phyloP scores from a whole-genome alignment of 2,797 vertebrate genomes.

The Aplochiton taeniatus region DNA sequence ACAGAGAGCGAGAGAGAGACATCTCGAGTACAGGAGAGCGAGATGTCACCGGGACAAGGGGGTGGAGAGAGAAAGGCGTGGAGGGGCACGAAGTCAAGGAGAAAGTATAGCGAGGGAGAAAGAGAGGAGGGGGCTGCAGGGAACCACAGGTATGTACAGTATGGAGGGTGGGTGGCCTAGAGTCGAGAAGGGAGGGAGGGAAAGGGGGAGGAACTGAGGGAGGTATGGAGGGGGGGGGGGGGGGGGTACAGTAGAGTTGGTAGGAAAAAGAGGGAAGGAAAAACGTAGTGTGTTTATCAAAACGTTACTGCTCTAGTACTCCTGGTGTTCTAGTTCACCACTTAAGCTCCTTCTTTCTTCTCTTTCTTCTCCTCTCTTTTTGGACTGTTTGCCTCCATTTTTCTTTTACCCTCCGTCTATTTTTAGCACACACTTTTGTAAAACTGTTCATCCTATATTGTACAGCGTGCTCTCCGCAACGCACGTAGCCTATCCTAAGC shows the following conservation, averaged over 20 bases:
- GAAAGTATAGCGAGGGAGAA: constrained; percentile 17
- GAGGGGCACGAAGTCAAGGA: not conserved
- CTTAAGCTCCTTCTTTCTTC: constrained; percentile 1
- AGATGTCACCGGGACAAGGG: constrained; percentile 12
- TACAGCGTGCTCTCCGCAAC: too few relatives aligned
- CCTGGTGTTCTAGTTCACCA: too few relatives aligned
- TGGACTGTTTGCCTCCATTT: not conserved
- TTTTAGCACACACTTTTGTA: not conserved
- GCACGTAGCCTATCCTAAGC: too few relatives aligned
- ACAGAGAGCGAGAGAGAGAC: not conserved
- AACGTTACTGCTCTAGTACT: not conserved
- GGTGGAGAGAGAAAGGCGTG: constrained; percentile 29
- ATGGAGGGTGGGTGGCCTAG: constrained; percentile 66
- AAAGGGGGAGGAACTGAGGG: constrained; percentile 12
- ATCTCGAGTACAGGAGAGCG: not conserved
- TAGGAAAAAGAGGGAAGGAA: constrained; percentile 27
- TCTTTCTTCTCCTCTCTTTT: not conserved
- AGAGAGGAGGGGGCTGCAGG: constrained; percentile 55
- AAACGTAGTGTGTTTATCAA: constrained; percentile 14
- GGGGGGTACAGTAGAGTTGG: constrained; percentile 8
- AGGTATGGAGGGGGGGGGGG: constrained; percentile 34
- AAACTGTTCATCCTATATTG: not conserved
- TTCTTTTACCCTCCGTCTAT: not conserved
- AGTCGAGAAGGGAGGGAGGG: constrained; percentile 21
- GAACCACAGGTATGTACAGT: constrained; percentile 81